Base-by-base conservation (phyloP, 2,113 vertebrate species). In the Paraplagusia blochii region DNA sequence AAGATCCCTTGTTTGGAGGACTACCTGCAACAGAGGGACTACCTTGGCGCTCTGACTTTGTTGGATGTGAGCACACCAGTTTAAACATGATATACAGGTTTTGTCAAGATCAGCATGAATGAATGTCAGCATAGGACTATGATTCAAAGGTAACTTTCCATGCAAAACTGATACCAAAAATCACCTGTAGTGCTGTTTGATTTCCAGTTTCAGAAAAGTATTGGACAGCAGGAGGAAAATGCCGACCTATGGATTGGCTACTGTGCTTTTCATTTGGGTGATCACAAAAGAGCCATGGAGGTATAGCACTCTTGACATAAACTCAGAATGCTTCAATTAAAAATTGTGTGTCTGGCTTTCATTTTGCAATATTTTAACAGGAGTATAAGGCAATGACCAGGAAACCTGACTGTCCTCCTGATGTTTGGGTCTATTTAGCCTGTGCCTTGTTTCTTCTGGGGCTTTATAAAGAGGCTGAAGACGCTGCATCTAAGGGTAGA, bases 201-300 rank as follows among this genome's bases (percentile, higher is more conserved):
- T 53, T 18, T 64, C 13, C 58, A 99, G 97, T 99, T 99, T 80
- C 94, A 98, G 72, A 92, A 90, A 53, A 93, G 93, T 16, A 90
- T 90, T 47, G 94, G 93, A 0, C 92, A 94, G 66, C 85, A 91
- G 74, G 90, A 93, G 71, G 89, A 96, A 12, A 88, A 95, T 62
- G 56, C 89, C 4, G 92, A 91, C 63, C 89, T 96, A 40, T 99
- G 95, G 95, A 92, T 95, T 3, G 93, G 94, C 16, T 99, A 95
- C 80, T 95, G 93, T 35, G 92, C 96, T 11, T 98, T 99, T 82
- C 97, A 99, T 65, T 66, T 98, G 75, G 94, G 96, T 16, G 95
- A 99, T 85, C 93, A 98, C 87, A 95, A 90, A 83, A 92, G 92
- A 91, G 91, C 93, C 14, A 89, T 99, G 87, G 92, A 98, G 95